Evolutionary conservation across 2,888 invertebrate species (phyloP), one percentile per base, ranked within the genome.

Genomic region (Lasioglossum morio): DNA sequence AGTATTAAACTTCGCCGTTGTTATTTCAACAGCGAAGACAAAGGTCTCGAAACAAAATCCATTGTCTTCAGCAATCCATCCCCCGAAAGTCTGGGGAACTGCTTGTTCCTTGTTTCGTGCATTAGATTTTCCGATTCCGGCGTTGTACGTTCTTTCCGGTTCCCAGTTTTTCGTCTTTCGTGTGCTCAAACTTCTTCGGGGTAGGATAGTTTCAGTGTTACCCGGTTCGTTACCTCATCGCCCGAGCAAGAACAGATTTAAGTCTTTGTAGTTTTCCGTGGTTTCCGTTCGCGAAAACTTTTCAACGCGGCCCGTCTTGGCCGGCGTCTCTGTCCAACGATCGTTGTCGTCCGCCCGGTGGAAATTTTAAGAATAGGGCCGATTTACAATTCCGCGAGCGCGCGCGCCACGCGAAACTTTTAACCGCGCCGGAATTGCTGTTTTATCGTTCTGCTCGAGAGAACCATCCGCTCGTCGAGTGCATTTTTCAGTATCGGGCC

Each of bases 251-350:
- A 80, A 79, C 81, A 84, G 82, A 86, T 87, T 87, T 84, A 82
- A 86, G 89, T 86, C 87, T 81, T 81, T 69, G 82, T 76, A 78
- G 79, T 74, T 76, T 37, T 76, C 37, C 37, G 63, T 60, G 66
- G 80, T 87, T 87, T 87, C 37, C 74, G 53, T 60, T 34, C 74
- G 53, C 19, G 63, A 63, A 86, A 89, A 89, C 75, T 87, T 89
- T 80, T 53, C 14, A 46, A 70, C 12, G 40, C 34, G 43, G 57
- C 2, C 30, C 23, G 78, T 82, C 74, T 60, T 72, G n/a, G 43
- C 27, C 34, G 19, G 2, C 37, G 23, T 14, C 12, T 23, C 23
- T 69, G 34, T 23, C 23, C n/a, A 27, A 27, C 78, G 48, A 76
- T 81, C 27, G 8, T n/a, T 3, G 8, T 53, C 23, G 48, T 23